phyloP scores from a whole-genome alignment of 53 echinoderm and acorn worm species.

The Hippasteria phrygiana region DNA sequence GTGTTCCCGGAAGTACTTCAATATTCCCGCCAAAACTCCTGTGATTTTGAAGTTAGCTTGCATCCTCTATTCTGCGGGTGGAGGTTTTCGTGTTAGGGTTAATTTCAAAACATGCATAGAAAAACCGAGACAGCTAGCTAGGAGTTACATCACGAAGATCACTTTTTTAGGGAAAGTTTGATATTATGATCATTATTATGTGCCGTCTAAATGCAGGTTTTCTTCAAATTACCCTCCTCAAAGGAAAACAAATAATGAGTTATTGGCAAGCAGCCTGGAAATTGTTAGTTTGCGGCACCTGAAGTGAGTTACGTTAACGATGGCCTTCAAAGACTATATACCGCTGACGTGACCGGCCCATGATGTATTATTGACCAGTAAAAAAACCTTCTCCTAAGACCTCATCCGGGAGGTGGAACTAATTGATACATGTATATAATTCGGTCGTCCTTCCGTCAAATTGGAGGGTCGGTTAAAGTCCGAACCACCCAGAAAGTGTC shows the following conservation, averaged over 20 bases:
- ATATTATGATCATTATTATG: no score
- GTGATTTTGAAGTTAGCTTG: no score
- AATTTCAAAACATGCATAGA: no score
- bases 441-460: background rate
- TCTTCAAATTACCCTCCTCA: no score
- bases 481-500: constrained; percentile 22
- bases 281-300: constrained; percentile 15
- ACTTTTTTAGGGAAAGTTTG: no score
- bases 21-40: no score
- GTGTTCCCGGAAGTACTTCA: no score
- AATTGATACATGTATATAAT: constrained; percentile 35
- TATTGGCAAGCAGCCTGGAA: background rate
- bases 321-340: background rate
- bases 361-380: background rate
- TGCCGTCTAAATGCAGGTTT: no score
- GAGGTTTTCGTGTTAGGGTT: no score
- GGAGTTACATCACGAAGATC: no score
- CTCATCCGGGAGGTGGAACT: background rate
- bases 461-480: background rate
- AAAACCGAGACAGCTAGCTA: no score
- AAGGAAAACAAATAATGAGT: background rate
- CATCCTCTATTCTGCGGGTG: no score
- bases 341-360: background rate
- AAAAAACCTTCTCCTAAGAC: background rate
- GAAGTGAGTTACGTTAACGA: constrained; percentile 22